Evolutionary conservation across 2,113 vertebrate species (phyloP).

Genomic region (Corydoras sp.): DNA sequence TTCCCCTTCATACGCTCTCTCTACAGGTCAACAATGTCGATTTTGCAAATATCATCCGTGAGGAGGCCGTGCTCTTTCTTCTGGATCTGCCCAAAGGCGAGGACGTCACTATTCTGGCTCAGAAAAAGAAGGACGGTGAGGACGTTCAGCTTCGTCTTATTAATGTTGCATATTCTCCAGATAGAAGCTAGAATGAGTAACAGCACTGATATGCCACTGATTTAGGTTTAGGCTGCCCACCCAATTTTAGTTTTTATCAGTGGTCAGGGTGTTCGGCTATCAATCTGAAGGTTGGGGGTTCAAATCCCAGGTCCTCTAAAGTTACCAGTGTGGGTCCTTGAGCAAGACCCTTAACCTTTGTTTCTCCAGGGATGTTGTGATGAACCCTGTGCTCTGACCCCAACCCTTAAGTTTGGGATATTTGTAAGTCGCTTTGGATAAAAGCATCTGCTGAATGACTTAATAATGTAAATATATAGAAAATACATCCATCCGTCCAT

Average conservation of each 20-base stretch:
- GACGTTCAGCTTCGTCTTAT: not conserved
- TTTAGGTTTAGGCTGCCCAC: not conserved
- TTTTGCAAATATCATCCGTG: constrained; percentile 97
- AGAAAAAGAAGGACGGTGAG: constrained; percentile 97
- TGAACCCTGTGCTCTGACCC: too few species aligned
- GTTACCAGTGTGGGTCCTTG: too few species aligned
- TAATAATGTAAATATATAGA: too few species aligned
- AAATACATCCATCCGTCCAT: too few species aligned
- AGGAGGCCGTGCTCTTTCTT: constrained; percentile 94
- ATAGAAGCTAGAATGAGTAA: not conserved
- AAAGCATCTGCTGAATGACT: constrained; percentile 26
- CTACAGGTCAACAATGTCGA: constrained; percentile 95
- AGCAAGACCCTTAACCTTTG: too few species aligned
- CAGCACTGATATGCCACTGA: not conserved
- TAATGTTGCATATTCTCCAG: not conserved
- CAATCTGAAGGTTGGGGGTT: too few species aligned
- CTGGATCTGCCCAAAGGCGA: constrained; percentile 94
- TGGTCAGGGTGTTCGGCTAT: too few species aligned
- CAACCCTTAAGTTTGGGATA: too few species aligned
- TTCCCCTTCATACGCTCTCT: constrained; percentile 31
- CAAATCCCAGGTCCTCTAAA: too few species aligned
- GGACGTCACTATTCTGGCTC: constrained; percentile 93
- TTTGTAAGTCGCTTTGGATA: constrained; percentile 7
- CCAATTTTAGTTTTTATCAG: too few species aligned
- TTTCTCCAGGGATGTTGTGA: too few species aligned